Evolutionary conservation across 1,140 invertebrate species (phyloP).

Genomic region (Muscidifurax raptorellus): DNA sequence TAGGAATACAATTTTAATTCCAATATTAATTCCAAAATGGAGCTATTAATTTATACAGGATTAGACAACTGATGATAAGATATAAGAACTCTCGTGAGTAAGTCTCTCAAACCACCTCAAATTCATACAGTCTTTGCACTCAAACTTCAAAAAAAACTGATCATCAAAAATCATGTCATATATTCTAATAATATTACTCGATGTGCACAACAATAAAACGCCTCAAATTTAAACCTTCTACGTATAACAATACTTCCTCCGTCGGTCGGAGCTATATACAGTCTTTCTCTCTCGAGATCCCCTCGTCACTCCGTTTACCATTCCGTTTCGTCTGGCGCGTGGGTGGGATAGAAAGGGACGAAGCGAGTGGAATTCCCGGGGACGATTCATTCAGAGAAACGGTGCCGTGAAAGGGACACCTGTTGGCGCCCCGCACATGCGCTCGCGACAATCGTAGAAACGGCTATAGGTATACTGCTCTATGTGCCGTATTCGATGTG

Average conservation of each 20-base stretch:
- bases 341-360: constrained; percentile 66
- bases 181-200: background rate
- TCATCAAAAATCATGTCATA: too few relatives aligned
- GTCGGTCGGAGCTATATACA: background rate
- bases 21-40: too few relatives aligned
- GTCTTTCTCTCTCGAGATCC: constrained; percentile 48
- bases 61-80: too few relatives aligned
- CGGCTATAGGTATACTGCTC: constrained; percentile 36
- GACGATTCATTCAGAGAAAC: constrained; percentile 76
- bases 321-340: constrained; percentile 75
- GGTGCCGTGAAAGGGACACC: constrained; percentile 75
- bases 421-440: constrained; percentile 65
- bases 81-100: too few relatives aligned
- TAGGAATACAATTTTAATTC: too few relatives aligned
- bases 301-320: constrained; percentile 68
- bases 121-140: too few relatives aligned
- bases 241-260: constrained; percentile 3
- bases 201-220: background rate
- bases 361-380: constrained; percentile 55
- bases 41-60: too few relatives aligned
- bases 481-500: background rate
- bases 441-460: constrained; percentile 73
- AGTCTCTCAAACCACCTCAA: too few relatives aligned
- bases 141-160: too few relatives aligned
- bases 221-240: background rate